These are phyloP conservation scores for Lasius fuliginosus DNA, from an alignment of 2,888 invertebrate species.

Conservation along the genomic window DNA sequence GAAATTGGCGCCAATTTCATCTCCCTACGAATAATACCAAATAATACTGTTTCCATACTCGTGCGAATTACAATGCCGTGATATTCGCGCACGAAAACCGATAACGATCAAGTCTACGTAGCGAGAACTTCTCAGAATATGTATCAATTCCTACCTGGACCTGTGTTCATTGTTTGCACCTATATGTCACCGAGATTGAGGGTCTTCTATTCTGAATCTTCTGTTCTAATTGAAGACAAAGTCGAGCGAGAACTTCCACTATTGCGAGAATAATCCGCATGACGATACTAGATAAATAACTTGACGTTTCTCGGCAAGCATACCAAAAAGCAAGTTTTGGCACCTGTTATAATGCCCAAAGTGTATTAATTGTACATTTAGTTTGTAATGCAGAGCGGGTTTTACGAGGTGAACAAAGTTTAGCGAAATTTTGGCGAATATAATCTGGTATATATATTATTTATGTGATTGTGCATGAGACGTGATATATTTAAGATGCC, in stretches of 20 bases:
- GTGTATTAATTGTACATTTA: slow-evolving; percentile 22
- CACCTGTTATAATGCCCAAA: slow-evolving; percentile 1
- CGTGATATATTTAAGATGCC: not conserved
- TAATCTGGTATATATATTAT: not conserved
- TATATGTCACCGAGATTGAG: slow-evolving; percentile 16
- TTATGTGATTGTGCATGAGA: not conserved
- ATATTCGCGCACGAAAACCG: not conserved
- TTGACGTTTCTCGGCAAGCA: slow-evolving; percentile 27
- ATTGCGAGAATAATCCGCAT: slow-evolving; percentile 12
- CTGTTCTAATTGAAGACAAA: slow-evolving; percentile 34
- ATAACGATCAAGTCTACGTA: slow-evolving; percentile 30
- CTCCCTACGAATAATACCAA: slow-evolving; percentile 15
- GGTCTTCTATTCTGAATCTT: slow-evolving; percentile 24
- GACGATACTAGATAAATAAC: slow-evolving; percentile 23
- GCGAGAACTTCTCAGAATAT: slow-evolving; percentile 22
- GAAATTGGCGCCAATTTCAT: slow-evolving; percentile 32
- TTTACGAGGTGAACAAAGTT: not conserved
- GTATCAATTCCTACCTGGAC: slow-evolving; percentile 15
- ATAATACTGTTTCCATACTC: slow-evolving; percentile 20
- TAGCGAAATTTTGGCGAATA: not conserved
- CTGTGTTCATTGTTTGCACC: not conserved
- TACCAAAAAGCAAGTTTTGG: not conserved
- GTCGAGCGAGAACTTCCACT: slow-evolving; percentile 22
- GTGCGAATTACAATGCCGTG: slow-evolving; percentile 18
- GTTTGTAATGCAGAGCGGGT: not conserved